phyloP scores from a whole-genome alignment of 2,888 invertebrate genomes.

The Archaeoteleia sp. region DNA sequence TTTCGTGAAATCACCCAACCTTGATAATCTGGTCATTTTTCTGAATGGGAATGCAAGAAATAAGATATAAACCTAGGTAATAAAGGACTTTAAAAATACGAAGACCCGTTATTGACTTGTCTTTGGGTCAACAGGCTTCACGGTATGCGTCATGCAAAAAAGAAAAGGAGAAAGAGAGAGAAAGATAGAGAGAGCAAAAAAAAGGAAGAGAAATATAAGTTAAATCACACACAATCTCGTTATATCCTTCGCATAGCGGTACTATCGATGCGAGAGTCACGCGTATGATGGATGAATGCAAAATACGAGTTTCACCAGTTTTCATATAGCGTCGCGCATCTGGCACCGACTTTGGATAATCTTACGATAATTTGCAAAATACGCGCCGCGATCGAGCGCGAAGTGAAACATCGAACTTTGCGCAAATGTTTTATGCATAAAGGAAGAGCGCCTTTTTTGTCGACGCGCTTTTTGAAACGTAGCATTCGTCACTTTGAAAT shows the following conservation, averaged over 20 bases:
- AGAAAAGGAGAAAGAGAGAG: constrained; percentile 10
- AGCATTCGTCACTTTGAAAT: too few relatives aligned
- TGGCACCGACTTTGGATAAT: constrained; percentile 26
- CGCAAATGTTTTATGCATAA: constrained; percentile 25
- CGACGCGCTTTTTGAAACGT: not conserved
- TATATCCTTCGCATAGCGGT: constrained; percentile 40
- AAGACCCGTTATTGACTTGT: constrained; percentile 21
- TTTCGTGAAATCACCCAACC: constrained; percentile 28
- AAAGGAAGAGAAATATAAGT: constrained; percentile 14
- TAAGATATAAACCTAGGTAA: constrained; percentile 26
- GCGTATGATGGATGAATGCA: constrained; percentile 50
- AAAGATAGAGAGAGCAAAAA: not conserved
- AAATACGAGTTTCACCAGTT: constrained; percentile 50
- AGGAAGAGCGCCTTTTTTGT: constrained; percentile 13
- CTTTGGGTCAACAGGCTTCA: constrained; percentile 29
- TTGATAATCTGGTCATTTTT: constrained; percentile 35
- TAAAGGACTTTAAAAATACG: constrained; percentile 8
- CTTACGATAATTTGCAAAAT: constrained; percentile 28
- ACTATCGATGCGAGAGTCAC: constrained; percentile 42
- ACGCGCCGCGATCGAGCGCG: constrained; percentile 5
- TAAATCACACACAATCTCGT: constrained; percentile 50
- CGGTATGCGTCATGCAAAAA: constrained; percentile 22
- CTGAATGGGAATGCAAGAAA: constrained; percentile 15
- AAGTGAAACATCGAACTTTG: constrained; percentile 46
- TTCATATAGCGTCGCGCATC: constrained; percentile 40